Base-by-base conservation (phyloP, 2,797 vertebrate genomes). In the Sebastes cheni region DNA sequence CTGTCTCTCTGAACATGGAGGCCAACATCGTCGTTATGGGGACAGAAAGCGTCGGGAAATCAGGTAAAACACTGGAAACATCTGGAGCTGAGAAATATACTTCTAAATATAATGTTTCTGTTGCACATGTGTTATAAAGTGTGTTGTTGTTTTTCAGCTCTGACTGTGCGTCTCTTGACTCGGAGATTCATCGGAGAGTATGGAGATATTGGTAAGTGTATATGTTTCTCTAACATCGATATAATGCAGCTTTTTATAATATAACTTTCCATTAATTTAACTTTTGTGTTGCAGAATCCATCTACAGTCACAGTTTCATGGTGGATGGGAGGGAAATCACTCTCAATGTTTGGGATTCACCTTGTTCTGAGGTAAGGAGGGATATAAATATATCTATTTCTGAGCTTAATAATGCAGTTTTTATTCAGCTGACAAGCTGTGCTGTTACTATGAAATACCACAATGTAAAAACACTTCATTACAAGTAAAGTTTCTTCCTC, bases 111-210 rank as follows among this genome's bases (percentile, higher is more conserved):
- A 2, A 39, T 18, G 10, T 59, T 8, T 59, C 5, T 68, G 67
- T n/a, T 39, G 10, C 25, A 8, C 52, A 12, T 3, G 32, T 8
- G 16, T 54, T 32, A 72, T 16, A 1, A 16, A 0, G 18, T n/a
- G 18, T 34, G 13, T 52, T 69, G 13, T 79, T 75, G 36, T 39
- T 39, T 93, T 87, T 8, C 92, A 98, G 97, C 97, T 16, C 86
- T 98, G 67, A 97, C 96, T 0, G 97, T 98, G 66, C 97, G 97
- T 42, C 97, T 98, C 77, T 87, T 98, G 54, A 98, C 97, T 12
- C 91, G 97, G 34, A 95, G 97, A 75, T 98, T 98, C 86, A 98
- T 98, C 1, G 97, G 97, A 65, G 97, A 98, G 81, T 98, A 98
- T 0, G 97, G 97, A 80, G 95, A 97, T 65, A 96, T 97, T 61